Evolutionary conservation across 2,797 vertebrate genomes (phyloP).

Genomic region (Caiman crocodilus): DNA sequence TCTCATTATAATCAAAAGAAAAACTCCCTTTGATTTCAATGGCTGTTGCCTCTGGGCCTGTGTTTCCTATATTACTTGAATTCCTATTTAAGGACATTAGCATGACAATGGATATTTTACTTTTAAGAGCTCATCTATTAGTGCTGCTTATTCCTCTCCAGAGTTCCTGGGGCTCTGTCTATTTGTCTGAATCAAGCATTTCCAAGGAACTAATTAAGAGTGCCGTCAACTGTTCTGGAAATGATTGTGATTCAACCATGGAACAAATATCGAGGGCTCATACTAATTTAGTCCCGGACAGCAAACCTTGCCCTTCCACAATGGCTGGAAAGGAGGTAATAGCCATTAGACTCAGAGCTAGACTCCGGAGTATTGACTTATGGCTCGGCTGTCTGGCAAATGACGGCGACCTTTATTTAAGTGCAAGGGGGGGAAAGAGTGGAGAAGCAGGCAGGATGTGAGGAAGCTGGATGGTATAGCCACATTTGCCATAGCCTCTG

Average conservation of each 20-base stretch:
- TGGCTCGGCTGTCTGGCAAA: neutral
- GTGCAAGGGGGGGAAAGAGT: neutral
- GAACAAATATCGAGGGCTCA: neutral
- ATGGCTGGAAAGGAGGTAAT: neutral
- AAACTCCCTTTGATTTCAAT: neutral
- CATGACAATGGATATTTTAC: slow-evolving; percentile 44
- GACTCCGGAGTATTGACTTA: neutral
- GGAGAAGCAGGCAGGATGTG: neutral
- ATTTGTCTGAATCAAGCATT: neutral
- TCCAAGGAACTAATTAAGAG: slow-evolving; percentile 14
- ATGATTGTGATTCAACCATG: neutral
- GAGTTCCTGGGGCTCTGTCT: neutral
- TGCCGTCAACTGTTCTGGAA: slow-evolving; percentile 22
- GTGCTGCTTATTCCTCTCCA: slow-evolving; percentile 9
- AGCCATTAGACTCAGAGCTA: neutral
- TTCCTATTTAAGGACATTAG: neutral
- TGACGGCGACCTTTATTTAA: neutral
- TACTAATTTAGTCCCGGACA: neutral
- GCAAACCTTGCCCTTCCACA: neutral
- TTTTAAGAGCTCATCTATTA: slow-evolving; percentile 12
- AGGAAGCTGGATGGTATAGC: neutral
- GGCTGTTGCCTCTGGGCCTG: slow-evolving; percentile 21
- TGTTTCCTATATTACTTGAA: slow-evolving; percentile 20
- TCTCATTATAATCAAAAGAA: slow-evolving; percentile 3
- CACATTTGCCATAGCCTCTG: neutral